phyloP scores from a whole-genome alignment of 2,797 vertebrate species.

The Chrysocyon brachyurus region DNA sequence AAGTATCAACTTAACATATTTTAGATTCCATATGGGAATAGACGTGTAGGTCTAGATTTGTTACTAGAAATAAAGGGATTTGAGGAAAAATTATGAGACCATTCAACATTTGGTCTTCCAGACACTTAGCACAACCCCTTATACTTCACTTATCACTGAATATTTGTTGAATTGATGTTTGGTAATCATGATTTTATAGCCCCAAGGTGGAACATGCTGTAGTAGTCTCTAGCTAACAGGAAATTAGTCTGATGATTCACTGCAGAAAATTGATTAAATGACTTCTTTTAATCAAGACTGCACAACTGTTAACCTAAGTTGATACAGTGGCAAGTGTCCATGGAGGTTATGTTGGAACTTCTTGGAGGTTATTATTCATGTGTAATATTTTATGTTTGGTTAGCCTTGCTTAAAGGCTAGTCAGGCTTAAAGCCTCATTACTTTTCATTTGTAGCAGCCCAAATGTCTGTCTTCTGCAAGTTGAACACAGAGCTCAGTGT shows the following conservation, averaged over 20 bases:
- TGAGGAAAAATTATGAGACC: not conserved
- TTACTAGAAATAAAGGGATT: not conserved
- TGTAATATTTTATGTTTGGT: not conserved
- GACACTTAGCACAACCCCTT: not conserved
- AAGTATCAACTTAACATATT: not conserved
- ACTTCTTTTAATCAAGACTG: not conserved
- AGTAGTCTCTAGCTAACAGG: not conserved
- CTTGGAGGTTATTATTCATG: not conserved
- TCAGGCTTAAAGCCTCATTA: not conserved
- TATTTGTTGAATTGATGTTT: not conserved
- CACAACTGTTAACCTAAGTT: slow-evolving; percentile 1
- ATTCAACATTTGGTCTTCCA: not conserved
- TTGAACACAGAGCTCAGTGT: not conserved
- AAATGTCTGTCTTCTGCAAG: not conserved
- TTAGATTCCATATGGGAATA: not conserved
- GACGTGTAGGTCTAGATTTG: not conserved
- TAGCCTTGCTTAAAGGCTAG: not conserved
- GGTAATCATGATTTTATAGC: not conserved
- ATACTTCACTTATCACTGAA: not conserved
- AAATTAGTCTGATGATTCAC: slow-evolving; percentile 22
- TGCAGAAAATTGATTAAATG: slow-evolving; percentile 26
- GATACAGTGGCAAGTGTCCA: not conserved
- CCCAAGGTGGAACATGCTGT: not conserved
- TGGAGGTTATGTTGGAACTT: slow-evolving; percentile 6
- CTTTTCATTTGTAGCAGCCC: not conserved